These are phyloP conservation scores for Phalacrocorax brasilianus DNA, from an alignment of 2,113 vertebrate species.

Conservation along the genomic window DNA sequence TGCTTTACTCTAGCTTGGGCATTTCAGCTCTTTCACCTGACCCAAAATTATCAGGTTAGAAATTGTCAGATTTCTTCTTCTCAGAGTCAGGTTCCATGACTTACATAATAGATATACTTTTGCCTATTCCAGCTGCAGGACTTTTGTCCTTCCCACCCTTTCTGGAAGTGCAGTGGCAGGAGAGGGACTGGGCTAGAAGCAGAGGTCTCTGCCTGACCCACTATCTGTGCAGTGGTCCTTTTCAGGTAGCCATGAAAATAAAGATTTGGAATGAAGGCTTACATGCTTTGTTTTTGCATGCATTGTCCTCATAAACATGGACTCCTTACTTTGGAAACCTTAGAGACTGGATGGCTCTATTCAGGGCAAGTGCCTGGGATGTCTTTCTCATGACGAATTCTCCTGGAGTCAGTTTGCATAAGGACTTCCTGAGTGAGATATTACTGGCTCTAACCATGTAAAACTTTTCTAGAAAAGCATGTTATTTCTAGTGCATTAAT, in stretches of 20 bases:
- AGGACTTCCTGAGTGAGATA: not conserved
- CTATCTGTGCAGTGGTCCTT: not conserved
- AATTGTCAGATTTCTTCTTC: not conserved
- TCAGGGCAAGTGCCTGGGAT: not conserved
- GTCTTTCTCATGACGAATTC: not conserved
- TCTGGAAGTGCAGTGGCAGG: not conserved
- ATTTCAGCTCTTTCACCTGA: not conserved
- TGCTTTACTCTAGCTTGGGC: not conserved
- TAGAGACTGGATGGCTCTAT: rapidly evolving
- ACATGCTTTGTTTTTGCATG: not conserved
- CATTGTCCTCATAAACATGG: not conserved
- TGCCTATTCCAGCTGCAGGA: not conserved
- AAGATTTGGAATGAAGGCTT: not conserved
- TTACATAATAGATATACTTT: not conserved
- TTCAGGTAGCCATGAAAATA: not conserved
- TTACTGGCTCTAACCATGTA: not conserved
- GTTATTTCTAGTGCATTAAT: not conserved
- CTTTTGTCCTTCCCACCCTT: not conserved
- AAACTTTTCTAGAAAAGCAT: not conserved
- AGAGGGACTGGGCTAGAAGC: not conserved
- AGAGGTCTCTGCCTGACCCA: not conserved
- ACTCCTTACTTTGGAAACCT: not conserved
- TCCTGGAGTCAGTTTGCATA: not conserved
- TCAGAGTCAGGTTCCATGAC: not conserved
- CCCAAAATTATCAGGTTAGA: not conserved